Evolutionary conservation across 2,113 vertebrate species (phyloP).

Genomic region (Deroptyus accipitrinus): DNA sequence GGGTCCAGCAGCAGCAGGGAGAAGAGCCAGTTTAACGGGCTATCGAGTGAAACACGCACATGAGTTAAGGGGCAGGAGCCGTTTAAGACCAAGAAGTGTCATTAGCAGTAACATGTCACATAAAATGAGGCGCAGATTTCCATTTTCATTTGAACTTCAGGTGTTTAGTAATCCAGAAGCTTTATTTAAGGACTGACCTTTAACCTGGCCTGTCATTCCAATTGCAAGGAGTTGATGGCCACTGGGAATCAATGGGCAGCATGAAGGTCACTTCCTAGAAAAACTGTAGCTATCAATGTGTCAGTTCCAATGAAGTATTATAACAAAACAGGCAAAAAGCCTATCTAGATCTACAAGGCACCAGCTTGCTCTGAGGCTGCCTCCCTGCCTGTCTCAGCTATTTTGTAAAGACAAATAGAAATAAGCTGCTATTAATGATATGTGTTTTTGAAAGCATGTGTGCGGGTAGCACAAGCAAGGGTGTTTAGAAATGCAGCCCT

Average conservation of each 20-base stretch:
- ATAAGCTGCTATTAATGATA: conserved; percentile 26
- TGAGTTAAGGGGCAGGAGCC: conserved; percentile 14
- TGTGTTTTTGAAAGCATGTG: not conserved
- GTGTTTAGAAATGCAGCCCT: not conserved
- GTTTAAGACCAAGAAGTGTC: conserved; percentile 43
- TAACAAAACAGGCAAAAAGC: conserved; percentile 75
- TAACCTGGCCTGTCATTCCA: conserved; percentile 80
- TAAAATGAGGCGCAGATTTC: conserved; percentile 76
- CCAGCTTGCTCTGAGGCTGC: not conserved
- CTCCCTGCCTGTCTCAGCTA: not conserved
- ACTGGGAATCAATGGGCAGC: conserved; percentile 84
- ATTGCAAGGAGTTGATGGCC: conserved; percentile 79
- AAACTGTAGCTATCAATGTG: conserved; percentile 84
- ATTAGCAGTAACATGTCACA: conserved; percentile 65
- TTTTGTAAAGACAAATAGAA: conserved; percentile 19
- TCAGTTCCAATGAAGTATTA: conserved; percentile 85
- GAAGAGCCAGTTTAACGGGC: not conserved
- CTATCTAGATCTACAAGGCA: conserved; percentile 56
- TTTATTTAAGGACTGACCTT: conserved; percentile 90
- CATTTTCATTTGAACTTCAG: conserved; percentile 82
- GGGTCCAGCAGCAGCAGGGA: not conserved
- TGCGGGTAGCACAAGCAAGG: not conserved
- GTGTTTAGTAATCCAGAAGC: conserved; percentile 81
- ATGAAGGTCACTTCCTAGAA: conserved; percentile 86
- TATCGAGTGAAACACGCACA: not conserved